Percentiles rank a stretch among this genome's conserved stretches.
phyloP scores from a whole-genome alignment of 2,797 vertebrate genomes.

The Bradypodion ventrale region DNA sequence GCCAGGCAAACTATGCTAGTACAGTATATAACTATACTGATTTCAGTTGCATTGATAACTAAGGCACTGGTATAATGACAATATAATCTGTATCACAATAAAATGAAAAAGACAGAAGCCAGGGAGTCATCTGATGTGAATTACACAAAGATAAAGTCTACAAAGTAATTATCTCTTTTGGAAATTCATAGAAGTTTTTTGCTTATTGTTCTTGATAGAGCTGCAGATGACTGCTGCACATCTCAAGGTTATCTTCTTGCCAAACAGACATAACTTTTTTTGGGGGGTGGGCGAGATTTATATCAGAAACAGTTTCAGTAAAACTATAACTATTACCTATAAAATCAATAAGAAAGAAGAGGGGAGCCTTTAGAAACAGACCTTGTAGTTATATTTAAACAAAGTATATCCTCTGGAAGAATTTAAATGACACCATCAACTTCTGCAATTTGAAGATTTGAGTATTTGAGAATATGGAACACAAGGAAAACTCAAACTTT shows the following conservation, averaged over 20 bases:
- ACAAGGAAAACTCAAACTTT: background rate
- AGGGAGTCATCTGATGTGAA: background rate
- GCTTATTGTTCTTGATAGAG: background rate
- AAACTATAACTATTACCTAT: slow-evolving; percentile 34
- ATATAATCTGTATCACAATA: slow-evolving; percentile 21
- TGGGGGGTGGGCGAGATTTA: background rate
- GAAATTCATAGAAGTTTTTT: background rate
- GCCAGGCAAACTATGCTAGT: too few relatives aligned
- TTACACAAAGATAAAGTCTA: background rate
- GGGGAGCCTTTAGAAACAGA: slow-evolving; percentile 46
- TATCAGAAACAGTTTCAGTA: slow-evolving; percentile 15
- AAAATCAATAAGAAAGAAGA: slow-evolving; percentile 2
- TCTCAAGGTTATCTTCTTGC: slow-evolving; percentile 19
- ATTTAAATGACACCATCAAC: slow-evolving; percentile 51
- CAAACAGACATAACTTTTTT: slow-evolving; percentile 4
- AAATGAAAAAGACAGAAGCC: slow-evolving; percentile 9
- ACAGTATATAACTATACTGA: slow-evolving; percentile 30
- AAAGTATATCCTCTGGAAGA: slow-evolving; percentile 9
- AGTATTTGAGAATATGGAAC: slow-evolving; percentile 32
- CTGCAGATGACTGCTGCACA: background rate
- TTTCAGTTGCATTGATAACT: slow-evolving; percentile 24
- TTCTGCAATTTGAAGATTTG: slow-evolving; percentile 46
- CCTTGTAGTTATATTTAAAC: background rate
- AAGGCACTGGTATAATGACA: slow-evolving; percentile 29
- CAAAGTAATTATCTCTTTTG: background rate